Evolutionary conservation across 2,113 vertebrate species (phyloP).

Genomic region (Psammodynastes pulverulentus): DNA sequence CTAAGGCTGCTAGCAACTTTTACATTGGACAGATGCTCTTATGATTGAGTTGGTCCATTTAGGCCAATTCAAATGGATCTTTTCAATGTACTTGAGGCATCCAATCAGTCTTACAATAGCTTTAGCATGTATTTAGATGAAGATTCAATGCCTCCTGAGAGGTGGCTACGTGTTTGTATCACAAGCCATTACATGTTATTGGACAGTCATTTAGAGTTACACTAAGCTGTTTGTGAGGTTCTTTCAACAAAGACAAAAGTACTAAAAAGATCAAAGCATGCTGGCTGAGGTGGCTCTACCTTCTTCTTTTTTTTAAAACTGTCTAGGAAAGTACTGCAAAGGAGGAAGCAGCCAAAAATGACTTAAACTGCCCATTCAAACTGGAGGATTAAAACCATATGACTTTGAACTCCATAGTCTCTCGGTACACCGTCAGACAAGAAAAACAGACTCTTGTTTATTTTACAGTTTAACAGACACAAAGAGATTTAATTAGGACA

Average conservation of each 20-base stretch:
- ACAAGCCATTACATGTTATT: not conserved
- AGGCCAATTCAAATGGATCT: not conserved
- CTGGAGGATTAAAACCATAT: slow-evolving; percentile 51
- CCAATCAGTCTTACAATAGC: not conserved
- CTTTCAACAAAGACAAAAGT: not conserved
- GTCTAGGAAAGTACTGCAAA: slow-evolving; percentile 13
- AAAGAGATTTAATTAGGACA: slow-evolving; percentile 14
- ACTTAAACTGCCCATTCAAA: slow-evolving; percentile 52
- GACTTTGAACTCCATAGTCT: slow-evolving; percentile 48
- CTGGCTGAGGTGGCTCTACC: not conserved
- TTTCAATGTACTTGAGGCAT: not conserved
- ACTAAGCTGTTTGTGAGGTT: not conserved
- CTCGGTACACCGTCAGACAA: slow-evolving; percentile 22
- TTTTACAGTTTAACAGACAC: not conserved
- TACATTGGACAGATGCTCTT: not conserved
- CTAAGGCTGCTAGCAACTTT: not conserved
- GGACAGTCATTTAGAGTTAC: not conserved
- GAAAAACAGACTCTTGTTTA: not conserved
- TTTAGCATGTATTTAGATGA: not conserved
- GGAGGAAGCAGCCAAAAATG: slow-evolving; percentile 34
- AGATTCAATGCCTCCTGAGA: not conserved
- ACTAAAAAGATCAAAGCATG: not conserved
- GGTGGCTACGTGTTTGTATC: not conserved
- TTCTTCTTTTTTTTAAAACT: slow-evolving; percentile 1
- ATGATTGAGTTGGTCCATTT: too few relatives aligned